These are phyloP conservation scores for Ceratina japonica DNA, from an alignment of 1,140 invertebrate genomes.

Conservation along the genomic window DNA sequence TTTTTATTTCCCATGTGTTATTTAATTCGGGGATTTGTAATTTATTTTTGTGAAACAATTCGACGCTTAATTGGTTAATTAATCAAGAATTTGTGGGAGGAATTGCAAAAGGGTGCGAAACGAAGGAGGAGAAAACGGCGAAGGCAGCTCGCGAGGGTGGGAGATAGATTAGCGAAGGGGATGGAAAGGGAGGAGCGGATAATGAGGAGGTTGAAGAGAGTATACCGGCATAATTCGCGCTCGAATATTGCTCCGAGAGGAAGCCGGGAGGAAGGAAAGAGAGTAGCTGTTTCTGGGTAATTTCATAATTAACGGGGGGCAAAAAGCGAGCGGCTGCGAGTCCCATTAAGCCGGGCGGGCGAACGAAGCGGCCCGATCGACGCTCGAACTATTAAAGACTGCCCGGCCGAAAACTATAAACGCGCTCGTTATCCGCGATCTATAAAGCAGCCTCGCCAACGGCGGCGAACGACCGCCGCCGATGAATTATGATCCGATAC, in stretches of 20 bases:
- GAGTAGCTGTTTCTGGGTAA: slow-evolving; percentile 54
- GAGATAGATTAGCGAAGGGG: background rate
- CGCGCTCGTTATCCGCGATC: slow-evolving; percentile 37
- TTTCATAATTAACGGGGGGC: slow-evolving; percentile 60
- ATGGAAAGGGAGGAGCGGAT: slow-evolving; percentile 36
- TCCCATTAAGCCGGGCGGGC: slow-evolving; percentile 47
- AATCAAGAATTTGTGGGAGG: no score
- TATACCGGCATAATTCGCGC: slow-evolving; percentile 65
- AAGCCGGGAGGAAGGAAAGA: slow-evolving; percentile 21
- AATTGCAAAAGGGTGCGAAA: background rate
- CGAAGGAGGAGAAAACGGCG: slow-evolving; percentile 47
- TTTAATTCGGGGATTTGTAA: no score
- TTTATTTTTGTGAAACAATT: no score
- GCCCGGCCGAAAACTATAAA: slow-evolving; percentile 56
- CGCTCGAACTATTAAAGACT: slow-evolving; percentile 50
- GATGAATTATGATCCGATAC: slow-evolving; percentile 22
- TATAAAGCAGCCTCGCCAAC: background rate
- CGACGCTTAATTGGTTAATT: no score
- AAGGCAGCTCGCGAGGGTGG: slow-evolving; percentile 1
- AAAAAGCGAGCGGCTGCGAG: slow-evolving; percentile 52
- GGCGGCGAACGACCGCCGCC: background rate
- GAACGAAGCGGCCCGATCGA: slow-evolving; percentile 34
- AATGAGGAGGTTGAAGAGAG: slow-evolving; percentile 66
- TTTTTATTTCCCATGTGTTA: no score
- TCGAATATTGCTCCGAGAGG: slow-evolving; percentile 55